Evolutionary conservation across 2,797 vertebrate genomes (phyloP).

Genomic region (Enteromius unitaeniatus): DNA sequence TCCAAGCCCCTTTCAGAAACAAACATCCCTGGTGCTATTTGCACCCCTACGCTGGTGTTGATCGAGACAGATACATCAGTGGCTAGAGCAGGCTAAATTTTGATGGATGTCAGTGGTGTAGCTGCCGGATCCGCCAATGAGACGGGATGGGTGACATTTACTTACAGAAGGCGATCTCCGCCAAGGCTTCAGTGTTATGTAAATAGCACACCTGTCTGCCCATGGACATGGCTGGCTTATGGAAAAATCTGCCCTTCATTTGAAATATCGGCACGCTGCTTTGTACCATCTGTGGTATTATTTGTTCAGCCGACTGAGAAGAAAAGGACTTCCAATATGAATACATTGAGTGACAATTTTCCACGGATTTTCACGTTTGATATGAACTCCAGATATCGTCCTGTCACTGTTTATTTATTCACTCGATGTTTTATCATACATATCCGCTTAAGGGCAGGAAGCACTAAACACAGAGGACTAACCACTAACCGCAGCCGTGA

Average conservation of each 20-base stretch:
- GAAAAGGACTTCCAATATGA: conserved; percentile 61
- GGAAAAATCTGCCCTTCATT: conserved; percentile 69
- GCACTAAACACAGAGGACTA: conserved; percentile 28
- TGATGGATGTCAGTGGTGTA: conserved; percentile 75
- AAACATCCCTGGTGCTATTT: conserved; percentile 70
- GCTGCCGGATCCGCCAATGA: conserved; percentile 68
- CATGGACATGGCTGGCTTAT: conserved; percentile 64
- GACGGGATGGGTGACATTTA: conserved; percentile 78
- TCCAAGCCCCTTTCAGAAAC: conserved; percentile 61
- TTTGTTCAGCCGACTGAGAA: conserved; percentile 53
- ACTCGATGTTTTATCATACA: conserved; percentile 41
- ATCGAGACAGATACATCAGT: conserved; percentile 64
- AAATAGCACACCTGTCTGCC: conserved; percentile 80
- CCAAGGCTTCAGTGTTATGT: conserved; percentile 73
- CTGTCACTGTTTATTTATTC: conserved; percentile 51
- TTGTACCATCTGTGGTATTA: conserved; percentile 67
- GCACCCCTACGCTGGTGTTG: conserved; percentile 63
- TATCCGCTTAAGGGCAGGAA: conserved; percentile 41
- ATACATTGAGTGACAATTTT: conserved; percentile 49
- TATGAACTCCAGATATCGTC: conserved; percentile 43
- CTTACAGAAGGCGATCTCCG: conserved; percentile 68
- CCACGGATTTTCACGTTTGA: conserved; percentile 42
- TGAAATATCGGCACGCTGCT: conserved; percentile 63
- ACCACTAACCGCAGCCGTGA: conserved; percentile 2
- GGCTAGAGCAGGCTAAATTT: conserved; percentile 65